These are phyloP conservation scores for Macrostomum cliftonense DNA, from an alignment of 2,888 invertebrate species.

Conservation along the genomic window DNA sequence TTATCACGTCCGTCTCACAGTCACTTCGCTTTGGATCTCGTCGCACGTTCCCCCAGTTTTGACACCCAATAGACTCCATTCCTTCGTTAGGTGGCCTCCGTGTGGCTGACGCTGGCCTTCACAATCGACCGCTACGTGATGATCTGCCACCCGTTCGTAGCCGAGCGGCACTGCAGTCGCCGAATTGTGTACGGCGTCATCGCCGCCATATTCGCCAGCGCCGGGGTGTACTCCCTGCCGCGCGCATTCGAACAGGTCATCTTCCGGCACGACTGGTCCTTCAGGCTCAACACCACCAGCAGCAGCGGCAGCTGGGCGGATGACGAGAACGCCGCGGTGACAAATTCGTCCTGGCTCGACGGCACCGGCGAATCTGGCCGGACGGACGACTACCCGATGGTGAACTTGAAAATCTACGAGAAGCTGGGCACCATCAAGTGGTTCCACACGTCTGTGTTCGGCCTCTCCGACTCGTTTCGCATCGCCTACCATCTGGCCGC, in stretches of 20 bases:
- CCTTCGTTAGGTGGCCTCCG: conserved; percentile 8
- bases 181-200: conserved; percentile 25
- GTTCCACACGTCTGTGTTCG: conserved; percentile 3
- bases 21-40: neutral
- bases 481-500: conserved; percentile 31
- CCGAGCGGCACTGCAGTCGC: conserved; percentile 27
- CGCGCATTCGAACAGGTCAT: conserved; percentile 29
- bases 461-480: conserved; percentile 18
- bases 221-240: conserved; percentile 28
- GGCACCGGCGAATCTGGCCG: too few relatives aligned
- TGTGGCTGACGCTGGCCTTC: conserved; percentile 12
- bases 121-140: conserved; percentile 24
- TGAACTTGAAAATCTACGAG: neutral
- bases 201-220: conserved; percentile 17
- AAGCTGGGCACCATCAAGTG: neutral
- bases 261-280: neutral
- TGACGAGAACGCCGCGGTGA: too few relatives aligned
- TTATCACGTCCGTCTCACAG: neutral
- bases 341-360: too few relatives aligned
- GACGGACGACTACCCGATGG: neutral
- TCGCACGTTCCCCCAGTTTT: too few relatives aligned
- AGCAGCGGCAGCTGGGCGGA: too few relatives aligned
- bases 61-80: too few relatives aligned
- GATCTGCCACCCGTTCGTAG: conserved; percentile 36
- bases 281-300: neutral